phyloP scores from a whole-genome alignment of 2,797 vertebrate genomes.

The Myotis planiceps region DNA sequence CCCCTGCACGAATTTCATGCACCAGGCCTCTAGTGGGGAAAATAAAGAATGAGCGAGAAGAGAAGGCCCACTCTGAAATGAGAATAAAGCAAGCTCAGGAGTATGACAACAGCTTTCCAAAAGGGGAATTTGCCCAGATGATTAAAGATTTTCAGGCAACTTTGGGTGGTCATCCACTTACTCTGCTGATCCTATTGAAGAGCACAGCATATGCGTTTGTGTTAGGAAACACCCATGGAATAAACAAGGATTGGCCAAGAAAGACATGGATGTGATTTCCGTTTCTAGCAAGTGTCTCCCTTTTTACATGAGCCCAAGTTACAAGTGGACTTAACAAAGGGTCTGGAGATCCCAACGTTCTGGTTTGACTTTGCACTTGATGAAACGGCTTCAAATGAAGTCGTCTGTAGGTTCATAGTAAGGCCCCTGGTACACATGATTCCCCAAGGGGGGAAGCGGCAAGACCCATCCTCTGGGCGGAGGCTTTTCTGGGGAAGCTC shows the following conservation, averaged over 20 bases:
- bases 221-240: slow-evolving; percentile 96
- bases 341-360: slow-evolving; percentile 95
- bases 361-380: slow-evolving; percentile 97
- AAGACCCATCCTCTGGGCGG: slow-evolving; percentile 99
- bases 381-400: slow-evolving; percentile 92
- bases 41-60: neutral
- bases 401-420: slow-evolving; percentile 97
- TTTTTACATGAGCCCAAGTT: slow-evolving; percentile 96
- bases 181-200: slow-evolving; percentile 81
- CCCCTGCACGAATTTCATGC: too few species aligned
- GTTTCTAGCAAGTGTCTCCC: slow-evolving; percentile 92
- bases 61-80: neutral
- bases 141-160: neutral
- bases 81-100: neutral
- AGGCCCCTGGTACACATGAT: slow-evolving; percentile 94
- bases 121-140: neutral
- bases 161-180: neutral
- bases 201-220: slow-evolving; percentile 95
- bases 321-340: slow-evolving; percentile 97
- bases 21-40: neutral
- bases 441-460: slow-evolving; percentile 97
- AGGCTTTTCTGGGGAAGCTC: slow-evolving; percentile 92
- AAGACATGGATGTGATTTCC: slow-evolving; percentile 96
- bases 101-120: neutral
- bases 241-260: slow-evolving; percentile 93